Percentiles rank a stretch among this genome's conserved stretches.
Conservation (phyloP, 1,140 invertebrate genomes). For the Apolygus lucorum region DNA sequence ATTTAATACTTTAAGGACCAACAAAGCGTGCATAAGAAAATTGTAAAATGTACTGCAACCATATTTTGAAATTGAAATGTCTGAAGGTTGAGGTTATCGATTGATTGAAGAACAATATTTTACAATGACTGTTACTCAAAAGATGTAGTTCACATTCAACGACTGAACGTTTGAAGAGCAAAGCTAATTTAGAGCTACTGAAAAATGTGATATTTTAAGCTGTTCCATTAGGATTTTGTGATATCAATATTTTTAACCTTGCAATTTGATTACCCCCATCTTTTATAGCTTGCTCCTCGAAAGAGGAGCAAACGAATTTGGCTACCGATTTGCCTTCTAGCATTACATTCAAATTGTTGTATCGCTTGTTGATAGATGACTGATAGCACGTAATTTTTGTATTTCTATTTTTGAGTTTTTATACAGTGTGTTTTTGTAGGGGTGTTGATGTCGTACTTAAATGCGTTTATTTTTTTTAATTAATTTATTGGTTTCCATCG, state of each 20-base stretch:
- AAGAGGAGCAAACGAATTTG: slow-evolving; percentile 13
- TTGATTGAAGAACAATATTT: too few relatives aligned
- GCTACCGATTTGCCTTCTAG: slow-evolving; percentile 28
- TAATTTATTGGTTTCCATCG: too few relatives aligned
- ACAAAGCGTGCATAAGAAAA: too few relatives aligned
- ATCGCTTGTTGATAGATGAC: slow-evolving; percentile 21
- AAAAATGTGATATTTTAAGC: background rate
- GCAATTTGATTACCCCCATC: slow-evolving; percentile 1
- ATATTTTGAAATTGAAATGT: too few relatives aligned
- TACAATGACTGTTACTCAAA: too few relatives aligned
- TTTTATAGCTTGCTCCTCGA: background rate
- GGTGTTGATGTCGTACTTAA: background rate
- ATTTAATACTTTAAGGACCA: too few relatives aligned
- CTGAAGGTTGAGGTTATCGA: too few relatives aligned
- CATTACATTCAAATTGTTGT: slow-evolving; percentile 14
- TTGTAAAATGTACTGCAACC: too few relatives aligned
- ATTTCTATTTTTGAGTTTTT: background rate
- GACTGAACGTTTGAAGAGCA: background rate
- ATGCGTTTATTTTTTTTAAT: too few relatives aligned
- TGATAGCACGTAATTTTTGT: slow-evolving; percentile 22
- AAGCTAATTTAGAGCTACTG: background rate
- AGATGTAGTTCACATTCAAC: too few relatives aligned
- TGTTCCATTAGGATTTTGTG: slow-evolving; percentile 12
- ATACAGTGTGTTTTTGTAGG: background rate
- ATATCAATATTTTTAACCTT: background rate